Base-by-base conservation (phyloP, 2,888 invertebrate species). In the Opisthograptis luteolata region DNA sequence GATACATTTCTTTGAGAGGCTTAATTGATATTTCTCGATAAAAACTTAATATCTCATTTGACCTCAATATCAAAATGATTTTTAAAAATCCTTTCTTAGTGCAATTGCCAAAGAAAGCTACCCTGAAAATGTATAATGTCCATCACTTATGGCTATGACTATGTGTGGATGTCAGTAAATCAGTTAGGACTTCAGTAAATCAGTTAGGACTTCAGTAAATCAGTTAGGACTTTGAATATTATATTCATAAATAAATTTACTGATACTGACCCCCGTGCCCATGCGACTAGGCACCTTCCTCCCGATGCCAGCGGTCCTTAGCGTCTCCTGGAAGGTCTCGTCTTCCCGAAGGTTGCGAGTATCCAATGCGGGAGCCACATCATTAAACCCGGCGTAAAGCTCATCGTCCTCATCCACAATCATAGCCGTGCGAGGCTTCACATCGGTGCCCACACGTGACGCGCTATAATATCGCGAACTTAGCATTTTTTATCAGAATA, bases 231-330 rank as follows among this genome's bases (percentile, higher is more conserved):
- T n/a, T n/a, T n/a, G n/a, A n/a, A n/a, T n/a, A n/a, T n/a, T n/a
- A n/a, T n/a, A n/a, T 27, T 12, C 1, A 8, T n/a, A 12, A 28
- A 2, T 31, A 8, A n/a, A 1, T n/a, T 10, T 17, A 24, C 5
- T 10, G 8, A 7, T 45, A 72, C 81, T 72, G 51, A 89, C 90
- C 73, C 88, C 88, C 0, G 90, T 90, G 1, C 84, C 87, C 76
- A 82, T 76, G 8, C 87, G 70, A 68, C 92, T 91, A 63, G 95
- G 94, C 55, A 93, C 91, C 40, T 94, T 94, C 64, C 94, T 85
- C 35, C 95, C 92, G 10, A 94, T 94, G 69, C 95, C 94, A 58
- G 95, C 94, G 1, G 92, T 94, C 61, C 93, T 92, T n/a, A 96
- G 90, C 7, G 95, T 94, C 76, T 95, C 94, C 78, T 96, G 95